Evolutionary conservation across 2,888 invertebrate species (phyloP).

Genomic region (Criorhina ranunculi): DNA sequence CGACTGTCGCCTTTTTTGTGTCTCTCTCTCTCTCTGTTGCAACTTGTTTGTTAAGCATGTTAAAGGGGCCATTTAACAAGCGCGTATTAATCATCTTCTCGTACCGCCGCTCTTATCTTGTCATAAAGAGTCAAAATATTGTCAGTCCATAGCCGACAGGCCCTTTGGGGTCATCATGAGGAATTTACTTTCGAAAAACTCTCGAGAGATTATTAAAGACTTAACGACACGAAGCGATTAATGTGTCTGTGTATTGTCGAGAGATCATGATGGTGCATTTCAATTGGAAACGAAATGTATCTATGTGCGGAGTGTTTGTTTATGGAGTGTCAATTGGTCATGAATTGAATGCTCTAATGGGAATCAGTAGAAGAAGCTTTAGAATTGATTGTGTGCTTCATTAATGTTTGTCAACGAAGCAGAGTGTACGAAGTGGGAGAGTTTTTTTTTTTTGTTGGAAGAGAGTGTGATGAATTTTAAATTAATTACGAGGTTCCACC

Average conservation of each 20-base stretch:
- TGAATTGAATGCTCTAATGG: conserved; percentile 2
- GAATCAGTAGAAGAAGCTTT: neutral
- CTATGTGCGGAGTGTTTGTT: neutral
- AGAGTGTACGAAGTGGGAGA: no score
- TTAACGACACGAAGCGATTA: conserved; percentile 53
- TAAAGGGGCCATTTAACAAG: conserved; percentile 72
- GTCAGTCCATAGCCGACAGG: conserved; percentile 39
- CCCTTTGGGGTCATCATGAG: conserved; percentile 70
- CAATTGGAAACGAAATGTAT: conserved; percentile 37
- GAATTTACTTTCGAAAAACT: conserved; percentile 65
- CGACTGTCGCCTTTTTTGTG: conserved; percentile 24
- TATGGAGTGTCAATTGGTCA: neutral
- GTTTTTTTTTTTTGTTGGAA: no score
- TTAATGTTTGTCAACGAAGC: conserved; percentile 1
- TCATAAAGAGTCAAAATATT: conserved; percentile 72
- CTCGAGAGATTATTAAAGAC: conserved; percentile 37
- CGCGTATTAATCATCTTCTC: conserved; percentile 66
- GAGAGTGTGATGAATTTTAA: no score
- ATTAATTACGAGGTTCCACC: no score
- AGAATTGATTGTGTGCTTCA: conserved; percentile 15
- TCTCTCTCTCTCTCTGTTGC: neutral
- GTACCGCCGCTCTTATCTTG: conserved; percentile 61
- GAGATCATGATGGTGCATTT: conserved; percentile 56
- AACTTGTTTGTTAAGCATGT: conserved; percentile 66
- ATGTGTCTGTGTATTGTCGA: conserved; percentile 10